These are phyloP conservation scores for Lepidurus arcticus DNA, from an alignment of 1,140 invertebrate species.

Conservation along the genomic window DNA sequence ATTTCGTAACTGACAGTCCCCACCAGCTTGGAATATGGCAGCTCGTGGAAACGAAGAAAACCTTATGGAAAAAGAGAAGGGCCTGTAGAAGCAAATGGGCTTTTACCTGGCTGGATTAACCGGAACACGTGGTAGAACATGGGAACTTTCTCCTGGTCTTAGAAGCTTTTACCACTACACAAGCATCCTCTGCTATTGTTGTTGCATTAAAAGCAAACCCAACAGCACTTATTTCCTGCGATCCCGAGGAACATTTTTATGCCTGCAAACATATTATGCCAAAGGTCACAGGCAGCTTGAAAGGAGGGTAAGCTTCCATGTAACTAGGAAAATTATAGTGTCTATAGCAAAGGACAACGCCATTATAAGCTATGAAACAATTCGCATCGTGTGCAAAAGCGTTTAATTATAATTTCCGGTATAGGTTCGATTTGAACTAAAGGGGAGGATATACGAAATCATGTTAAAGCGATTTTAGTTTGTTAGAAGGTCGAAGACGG, in stretches of 20 bases:
- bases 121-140: not conserved
- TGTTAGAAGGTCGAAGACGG: not conserved
- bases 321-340: no score
- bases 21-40: not conserved
- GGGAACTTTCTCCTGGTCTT: not conserved
- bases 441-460: no score
- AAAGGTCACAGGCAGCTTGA: not conserved
- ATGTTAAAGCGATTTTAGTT: no score
- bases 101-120: conserved; percentile 6
- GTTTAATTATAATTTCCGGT: not conserved
- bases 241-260: not conserved
- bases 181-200: not conserved
- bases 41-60: not conserved
- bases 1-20: conserved; percentile 10
- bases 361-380: not conserved
- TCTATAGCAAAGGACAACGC: no score
- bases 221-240: not conserved
- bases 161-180: not conserved
- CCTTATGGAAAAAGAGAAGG: conserved; percentile 19
- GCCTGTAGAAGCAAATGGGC: not conserved
- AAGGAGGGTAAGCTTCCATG: no score
- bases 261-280: not conserved
- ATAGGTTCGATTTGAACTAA: not conserved
- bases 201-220: not conserved
- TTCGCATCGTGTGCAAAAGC: not conserved